Conservation (phyloP, 2,888 invertebrate species). For the Pandemis heparana region DNA sequence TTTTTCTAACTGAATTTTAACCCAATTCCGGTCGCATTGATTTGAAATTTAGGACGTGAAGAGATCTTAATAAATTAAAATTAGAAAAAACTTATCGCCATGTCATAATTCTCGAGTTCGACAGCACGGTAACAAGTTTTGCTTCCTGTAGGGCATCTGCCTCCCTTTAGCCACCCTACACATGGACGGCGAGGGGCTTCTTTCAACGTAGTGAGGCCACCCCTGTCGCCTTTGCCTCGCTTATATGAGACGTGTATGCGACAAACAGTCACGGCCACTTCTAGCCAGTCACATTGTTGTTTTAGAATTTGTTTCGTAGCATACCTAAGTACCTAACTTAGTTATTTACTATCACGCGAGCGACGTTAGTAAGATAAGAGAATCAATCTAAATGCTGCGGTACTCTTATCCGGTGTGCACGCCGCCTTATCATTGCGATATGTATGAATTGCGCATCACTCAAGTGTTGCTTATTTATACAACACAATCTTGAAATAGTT, state of each 20-base stretch:
- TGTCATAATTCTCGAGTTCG: not conserved
- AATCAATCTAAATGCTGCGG: not conserved
- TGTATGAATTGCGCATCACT: conserved; percentile 43
- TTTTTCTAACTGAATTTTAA: too few relatives aligned
- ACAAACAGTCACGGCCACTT: too few relatives aligned
- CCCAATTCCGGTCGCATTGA: too few relatives aligned
- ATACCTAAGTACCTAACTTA: not conserved
- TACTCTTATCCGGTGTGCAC: conserved; percentile 21
- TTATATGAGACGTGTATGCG: too few relatives aligned
- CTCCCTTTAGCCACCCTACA: conserved; percentile 1
- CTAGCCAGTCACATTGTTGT: too few relatives aligned
- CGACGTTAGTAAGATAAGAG: not conserved
- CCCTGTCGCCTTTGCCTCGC: not conserved
- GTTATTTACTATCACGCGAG: not conserved
- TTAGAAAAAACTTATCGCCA: too few relatives aligned
- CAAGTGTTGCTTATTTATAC: conserved; percentile 61
- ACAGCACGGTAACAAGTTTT: not conserved
- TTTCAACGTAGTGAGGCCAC: not conserved
- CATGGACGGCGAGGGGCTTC: conserved; percentile 14
- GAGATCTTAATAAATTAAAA: too few relatives aligned
- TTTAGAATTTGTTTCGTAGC: not conserved
- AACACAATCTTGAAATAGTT: conserved; percentile 54
- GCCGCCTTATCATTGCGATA: conserved; percentile 25
- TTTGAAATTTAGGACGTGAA: too few relatives aligned
- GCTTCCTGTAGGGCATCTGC: not conserved